phyloP scores from a whole-genome alignment of 1,140 invertebrate genomes.

The Dolichoris vasculosae region DNA sequence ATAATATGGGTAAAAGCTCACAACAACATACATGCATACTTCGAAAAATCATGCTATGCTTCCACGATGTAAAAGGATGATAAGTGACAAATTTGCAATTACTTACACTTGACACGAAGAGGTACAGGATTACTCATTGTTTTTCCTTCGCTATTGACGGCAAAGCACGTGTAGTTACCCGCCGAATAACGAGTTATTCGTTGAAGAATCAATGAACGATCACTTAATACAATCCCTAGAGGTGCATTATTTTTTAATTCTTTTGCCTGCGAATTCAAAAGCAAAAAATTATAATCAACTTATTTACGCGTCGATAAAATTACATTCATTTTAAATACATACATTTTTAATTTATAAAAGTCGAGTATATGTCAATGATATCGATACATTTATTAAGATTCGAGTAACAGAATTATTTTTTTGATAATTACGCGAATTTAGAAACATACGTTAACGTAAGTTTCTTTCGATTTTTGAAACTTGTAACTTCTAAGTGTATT shows the following conservation, averaged over 20 bases:
- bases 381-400: too few species aligned
- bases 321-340: too few species aligned
- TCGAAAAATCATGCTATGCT: conserved; percentile 7
- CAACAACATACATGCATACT: background rate
- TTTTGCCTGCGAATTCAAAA: conserved; percentile 76
- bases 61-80: background rate
- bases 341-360: too few species aligned
- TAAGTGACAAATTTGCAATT: conserved; percentile 46
- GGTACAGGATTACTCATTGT: conserved; percentile 86
- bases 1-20: conserved; percentile 37
- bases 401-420: too few species aligned
- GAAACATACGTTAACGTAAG: too few species aligned
- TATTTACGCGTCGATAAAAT: too few species aligned
- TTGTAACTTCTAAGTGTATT: too few species aligned
- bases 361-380: too few species aligned
- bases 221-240: conserved; percentile 86
- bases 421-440: too few species aligned
- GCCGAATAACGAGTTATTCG: conserved; percentile 85
- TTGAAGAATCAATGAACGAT: conserved; percentile 88
- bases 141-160: conserved; percentile 87
- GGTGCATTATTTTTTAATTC: conserved; percentile 87
- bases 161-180: conserved; percentile 88
- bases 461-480: too few species aligned
- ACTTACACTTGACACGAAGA: conserved; percentile 88
- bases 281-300: too few species aligned